phyloP scores from a whole-genome alignment of 2,888 invertebrate genomes.

The Arctia plantaginis region DNA sequence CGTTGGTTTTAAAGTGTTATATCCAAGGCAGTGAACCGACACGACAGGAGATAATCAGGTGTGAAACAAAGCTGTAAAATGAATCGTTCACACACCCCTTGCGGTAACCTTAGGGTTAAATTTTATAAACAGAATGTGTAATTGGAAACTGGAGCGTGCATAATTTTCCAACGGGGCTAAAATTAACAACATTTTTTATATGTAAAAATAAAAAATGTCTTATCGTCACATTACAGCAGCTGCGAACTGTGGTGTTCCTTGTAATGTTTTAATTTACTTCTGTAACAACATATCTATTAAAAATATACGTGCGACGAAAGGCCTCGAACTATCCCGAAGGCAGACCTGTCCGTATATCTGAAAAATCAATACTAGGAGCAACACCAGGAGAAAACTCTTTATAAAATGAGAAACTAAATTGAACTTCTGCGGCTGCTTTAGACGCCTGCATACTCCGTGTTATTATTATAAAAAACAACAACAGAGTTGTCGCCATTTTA shows the following conservation, averaged over 20 bases:
- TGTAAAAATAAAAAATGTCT: not conserved
- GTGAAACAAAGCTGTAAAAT: slow-evolving; percentile 59
- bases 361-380: no score
- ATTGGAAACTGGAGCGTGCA: slow-evolving; percentile 28
- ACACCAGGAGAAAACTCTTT: no score
- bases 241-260: not conserved
- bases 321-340: not conserved
- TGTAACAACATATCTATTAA: not conserved
- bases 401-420: not conserved
- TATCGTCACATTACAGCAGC: not conserved
- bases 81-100: slow-evolving; percentile 46
- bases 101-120: slow-evolving; percentile 41
- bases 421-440: not conserved
- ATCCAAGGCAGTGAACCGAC: slow-evolving; percentile 61
- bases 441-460: not conserved
- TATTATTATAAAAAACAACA: not conserved
- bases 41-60: slow-evolving; percentile 61
- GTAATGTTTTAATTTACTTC: not conserved
- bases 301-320: not conserved
- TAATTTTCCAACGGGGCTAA: slow-evolving; percentile 13
- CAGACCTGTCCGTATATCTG: not conserved
- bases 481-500: no score
- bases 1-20: slow-evolving; percentile 54
- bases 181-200: not conserved
- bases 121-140: slow-evolving; percentile 44